Evolutionary conservation across 2,797 vertebrate genomes (phyloP).

Genomic region (Eutrigla gurnardus): DNA sequence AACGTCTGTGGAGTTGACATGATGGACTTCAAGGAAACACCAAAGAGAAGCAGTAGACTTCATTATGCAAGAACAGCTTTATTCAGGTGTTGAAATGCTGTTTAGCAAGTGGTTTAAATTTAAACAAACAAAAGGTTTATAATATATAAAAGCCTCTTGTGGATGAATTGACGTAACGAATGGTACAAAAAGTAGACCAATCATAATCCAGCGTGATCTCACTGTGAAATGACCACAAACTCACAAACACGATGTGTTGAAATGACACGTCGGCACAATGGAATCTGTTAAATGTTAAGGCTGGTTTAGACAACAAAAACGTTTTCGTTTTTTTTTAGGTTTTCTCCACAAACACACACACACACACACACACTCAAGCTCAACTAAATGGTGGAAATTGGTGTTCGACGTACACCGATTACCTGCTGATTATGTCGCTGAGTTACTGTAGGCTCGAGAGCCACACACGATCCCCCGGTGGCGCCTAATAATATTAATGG

Average conservation of each 20-base stretch:
- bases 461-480: conserved; percentile 13
- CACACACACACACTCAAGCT: conserved; percentile 18
- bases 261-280: no score
- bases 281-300: no score
- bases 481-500: conserved; percentile 48
- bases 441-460: conserved; percentile 32
- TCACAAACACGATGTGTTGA: no score
- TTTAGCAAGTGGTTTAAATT: neutral
- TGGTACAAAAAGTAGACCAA: no score
- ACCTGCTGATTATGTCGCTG: conserved; percentile 28
- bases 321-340: no score
- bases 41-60: neutral
- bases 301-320: no score
- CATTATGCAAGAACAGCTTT: neutral
- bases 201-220: no score
- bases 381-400: conserved; percentile 8
- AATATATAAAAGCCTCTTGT: no score
- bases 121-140: no score
- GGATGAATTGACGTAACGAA: no score
- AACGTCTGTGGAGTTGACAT: neutral
- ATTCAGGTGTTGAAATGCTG: neutral
- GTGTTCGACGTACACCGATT: conserved; percentile 7
- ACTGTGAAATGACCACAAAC: no score
- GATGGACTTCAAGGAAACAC: conserved; percentile 16
- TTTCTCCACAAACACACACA: neutral